Conservation (phyloP, 1,140 invertebrate species). For the Heliconius eleuchia region DNA sequence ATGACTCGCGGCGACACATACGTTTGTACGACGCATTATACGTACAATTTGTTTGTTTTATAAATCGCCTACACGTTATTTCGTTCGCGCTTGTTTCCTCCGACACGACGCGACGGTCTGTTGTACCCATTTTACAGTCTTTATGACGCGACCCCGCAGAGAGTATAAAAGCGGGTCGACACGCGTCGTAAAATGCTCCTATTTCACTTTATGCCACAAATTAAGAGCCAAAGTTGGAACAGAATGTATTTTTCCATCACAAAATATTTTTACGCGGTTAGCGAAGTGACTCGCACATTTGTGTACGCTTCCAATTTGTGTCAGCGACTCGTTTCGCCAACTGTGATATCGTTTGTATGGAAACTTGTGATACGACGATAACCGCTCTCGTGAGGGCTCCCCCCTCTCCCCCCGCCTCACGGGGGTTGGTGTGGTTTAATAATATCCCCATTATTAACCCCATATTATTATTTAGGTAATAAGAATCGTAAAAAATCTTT, state of each 20-base stretch:
- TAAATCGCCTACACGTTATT: not conserved
- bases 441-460: no score
- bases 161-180: slow-evolving; percentile 1
- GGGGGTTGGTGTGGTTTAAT: no score
- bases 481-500: no score
- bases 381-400: not conserved
- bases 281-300: not conserved
- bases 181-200: slow-evolving; percentile 20
- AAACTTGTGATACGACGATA: not conserved
- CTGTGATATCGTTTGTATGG: not conserved
- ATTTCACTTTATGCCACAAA: slow-evolving; percentile 27
- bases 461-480: no score
- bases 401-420: no score
- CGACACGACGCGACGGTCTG: not conserved
- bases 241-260: slow-evolving; percentile 14
- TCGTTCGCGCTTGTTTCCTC: not conserved
- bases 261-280: slow-evolving; percentile 11
- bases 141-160: slow-evolving; percentile 1
- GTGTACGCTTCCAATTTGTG: not conserved
- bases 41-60: not conserved
- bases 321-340: not conserved
- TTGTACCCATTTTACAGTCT: slow-evolving; percentile 9
- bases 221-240: slow-evolving; percentile 20
- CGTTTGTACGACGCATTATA: not conserved
- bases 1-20: not conserved